phyloP scores from a whole-genome alignment of 2,888 invertebrate species.

The Oithona nana region DNA sequence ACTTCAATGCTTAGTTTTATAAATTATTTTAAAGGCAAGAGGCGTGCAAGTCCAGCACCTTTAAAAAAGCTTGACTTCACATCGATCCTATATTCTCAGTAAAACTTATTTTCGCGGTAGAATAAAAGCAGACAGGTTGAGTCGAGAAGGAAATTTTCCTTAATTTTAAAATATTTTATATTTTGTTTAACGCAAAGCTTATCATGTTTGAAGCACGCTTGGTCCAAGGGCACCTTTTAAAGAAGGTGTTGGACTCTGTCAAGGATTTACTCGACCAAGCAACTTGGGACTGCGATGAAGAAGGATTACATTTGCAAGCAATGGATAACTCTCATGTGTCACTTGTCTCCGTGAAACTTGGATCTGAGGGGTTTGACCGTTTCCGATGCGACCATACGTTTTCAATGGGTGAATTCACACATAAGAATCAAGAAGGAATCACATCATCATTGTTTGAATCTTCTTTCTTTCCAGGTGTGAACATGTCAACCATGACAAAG shows the following conservation, averaged over 20 bases:
- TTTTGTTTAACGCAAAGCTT: too few relatives aligned
- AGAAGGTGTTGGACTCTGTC: constrained; percentile 93
- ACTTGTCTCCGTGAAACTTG: constrained; percentile 73
- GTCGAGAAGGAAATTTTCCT: too few relatives aligned
- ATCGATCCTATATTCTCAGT: too few relatives aligned
- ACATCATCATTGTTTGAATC: not conserved
- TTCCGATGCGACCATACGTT: constrained; percentile 94
- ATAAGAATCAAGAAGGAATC: not conserved
- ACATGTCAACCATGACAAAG: constrained; percentile 79
- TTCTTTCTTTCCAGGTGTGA: constrained; percentile 40
- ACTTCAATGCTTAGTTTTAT: too few relatives aligned
- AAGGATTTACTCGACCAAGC: constrained; percentile 95
- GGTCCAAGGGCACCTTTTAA: constrained; percentile 67
- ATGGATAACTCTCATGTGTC: constrained; percentile 99
- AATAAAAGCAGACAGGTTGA: too few relatives aligned
- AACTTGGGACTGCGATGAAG: constrained; percentile 70
- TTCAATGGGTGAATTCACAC: constrained; percentile 42
- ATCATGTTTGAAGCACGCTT: constrained; percentile 97
- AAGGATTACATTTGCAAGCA: constrained; percentile 41
- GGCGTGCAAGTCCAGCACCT: too few relatives aligned
- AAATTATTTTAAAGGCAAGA: too few relatives aligned
- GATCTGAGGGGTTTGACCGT: constrained; percentile 91
- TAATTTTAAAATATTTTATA: too few relatives aligned
- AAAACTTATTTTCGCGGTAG: too few relatives aligned
- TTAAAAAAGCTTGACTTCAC: too few relatives aligned